Evolutionary conservation across 2,113 vertebrate species (phyloP).

Genomic region (Notarius lentiginosus): DNA sequence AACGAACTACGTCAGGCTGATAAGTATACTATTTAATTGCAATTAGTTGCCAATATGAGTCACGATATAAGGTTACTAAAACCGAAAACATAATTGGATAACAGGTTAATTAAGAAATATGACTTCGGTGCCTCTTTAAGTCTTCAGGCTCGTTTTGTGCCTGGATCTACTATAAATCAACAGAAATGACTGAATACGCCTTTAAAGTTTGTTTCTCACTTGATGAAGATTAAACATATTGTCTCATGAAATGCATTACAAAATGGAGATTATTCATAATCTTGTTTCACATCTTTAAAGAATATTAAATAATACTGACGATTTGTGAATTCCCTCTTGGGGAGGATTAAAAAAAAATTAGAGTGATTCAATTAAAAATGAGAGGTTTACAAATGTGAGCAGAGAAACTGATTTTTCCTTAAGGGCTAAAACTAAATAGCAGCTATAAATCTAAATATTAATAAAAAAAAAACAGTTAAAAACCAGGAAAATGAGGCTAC

Average conservation of each 20-base stretch:
- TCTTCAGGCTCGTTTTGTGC: not conserved
- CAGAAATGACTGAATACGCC: not conserved
- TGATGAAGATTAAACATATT: not conserved
- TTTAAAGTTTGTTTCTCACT: not conserved
- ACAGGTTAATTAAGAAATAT: too few relatives aligned
- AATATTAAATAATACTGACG: not conserved
- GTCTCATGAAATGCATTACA: not conserved
- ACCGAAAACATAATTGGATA: too few relatives aligned
- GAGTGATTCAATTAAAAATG: slow-evolving; percentile 68
- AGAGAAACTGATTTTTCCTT: slow-evolving; percentile 58
- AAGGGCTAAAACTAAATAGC: slow-evolving; percentile 58
- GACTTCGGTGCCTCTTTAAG: not conserved
- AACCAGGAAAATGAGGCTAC: slow-evolving; percentile 48
- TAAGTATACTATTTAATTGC: too few relatives aligned
- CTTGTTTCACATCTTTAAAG: not conserved
- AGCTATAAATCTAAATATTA: slow-evolving; percentile 69
- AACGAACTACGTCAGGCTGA: too few relatives aligned
- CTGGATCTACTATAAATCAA: not conserved
- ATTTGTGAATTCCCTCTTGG: not conserved
- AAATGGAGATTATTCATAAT: not conserved
- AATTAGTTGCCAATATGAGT: too few relatives aligned
- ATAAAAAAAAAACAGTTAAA: slow-evolving; percentile 50
- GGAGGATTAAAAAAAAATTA: slow-evolving; percentile 43
- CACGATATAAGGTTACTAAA: too few relatives aligned
- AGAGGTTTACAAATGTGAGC: slow-evolving; percentile 56